phyloP scores from a whole-genome alignment of 2,888 invertebrate species.

The Torymus texanus region DNA sequence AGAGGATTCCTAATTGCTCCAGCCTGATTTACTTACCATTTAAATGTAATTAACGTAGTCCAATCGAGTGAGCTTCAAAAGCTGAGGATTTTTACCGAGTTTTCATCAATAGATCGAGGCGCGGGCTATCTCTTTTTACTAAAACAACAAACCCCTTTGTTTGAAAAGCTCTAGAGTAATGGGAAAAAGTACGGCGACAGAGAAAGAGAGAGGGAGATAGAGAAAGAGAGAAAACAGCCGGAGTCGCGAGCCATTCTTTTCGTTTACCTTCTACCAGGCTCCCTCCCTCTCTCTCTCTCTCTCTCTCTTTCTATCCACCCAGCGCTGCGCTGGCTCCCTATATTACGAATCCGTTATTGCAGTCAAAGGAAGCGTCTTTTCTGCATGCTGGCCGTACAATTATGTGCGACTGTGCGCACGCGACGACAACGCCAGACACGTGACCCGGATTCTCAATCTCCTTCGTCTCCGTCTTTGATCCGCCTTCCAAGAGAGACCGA shows the following conservation, averaged over 20 bases:
- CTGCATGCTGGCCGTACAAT: slow-evolving; percentile 59
- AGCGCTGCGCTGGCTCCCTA: slow-evolving; percentile 19
- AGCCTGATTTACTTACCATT: neutral
- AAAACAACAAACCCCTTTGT: slow-evolving; percentile 46
- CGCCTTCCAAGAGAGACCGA: neutral
- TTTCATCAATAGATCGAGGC: slow-evolving; percentile 25
- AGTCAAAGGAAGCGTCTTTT: slow-evolving; percentile 54
- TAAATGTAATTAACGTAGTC: slow-evolving; percentile 8
- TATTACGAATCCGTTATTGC: slow-evolving; percentile 57
- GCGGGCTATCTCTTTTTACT: slow-evolving; percentile 1
- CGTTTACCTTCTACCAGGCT: slow-evolving; percentile 8
- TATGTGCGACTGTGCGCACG: slow-evolving; percentile 55
- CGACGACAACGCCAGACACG: slow-evolving; percentile 52
- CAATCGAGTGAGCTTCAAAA: neutral
- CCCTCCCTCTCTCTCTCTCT: slow-evolving; percentile 5
- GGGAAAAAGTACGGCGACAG: slow-evolving; percentile 48
- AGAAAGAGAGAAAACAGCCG: slow-evolving; percentile 3
- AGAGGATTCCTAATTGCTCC: neutral
- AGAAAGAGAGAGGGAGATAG: slow-evolving; percentile 3
- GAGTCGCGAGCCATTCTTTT: slow-evolving; percentile 8
- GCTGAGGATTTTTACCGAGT: neutral
- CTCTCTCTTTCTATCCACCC: slow-evolving; percentile 6
- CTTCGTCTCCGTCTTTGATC: slow-evolving; percentile 47
- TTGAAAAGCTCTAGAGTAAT: slow-evolving; percentile 47
- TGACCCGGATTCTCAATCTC: slow-evolving; percentile 61